Conservation (phyloP, 2,113 vertebrate genomes). For the Nycticebus coucang region DNA sequence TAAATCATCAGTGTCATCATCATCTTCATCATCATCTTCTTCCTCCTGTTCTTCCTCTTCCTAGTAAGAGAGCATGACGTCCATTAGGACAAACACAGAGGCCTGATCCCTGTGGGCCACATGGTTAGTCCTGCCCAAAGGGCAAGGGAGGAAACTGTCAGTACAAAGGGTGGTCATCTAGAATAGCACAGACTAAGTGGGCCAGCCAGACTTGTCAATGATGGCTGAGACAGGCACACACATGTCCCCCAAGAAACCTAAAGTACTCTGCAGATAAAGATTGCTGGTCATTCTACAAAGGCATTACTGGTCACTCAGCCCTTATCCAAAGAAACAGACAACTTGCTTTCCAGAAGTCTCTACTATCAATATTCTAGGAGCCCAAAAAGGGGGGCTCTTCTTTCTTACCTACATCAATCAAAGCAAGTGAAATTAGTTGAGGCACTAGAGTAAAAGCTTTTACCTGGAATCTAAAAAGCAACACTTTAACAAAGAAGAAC, state of each 20-base stretch:
- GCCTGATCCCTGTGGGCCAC: neutral
- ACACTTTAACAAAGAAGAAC: neutral
- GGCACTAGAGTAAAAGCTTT: neutral
- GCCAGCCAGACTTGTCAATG: neutral
- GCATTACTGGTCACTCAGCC: neutral
- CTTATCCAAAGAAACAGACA: neutral
- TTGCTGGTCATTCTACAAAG: neutral
- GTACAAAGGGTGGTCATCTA: neutral
- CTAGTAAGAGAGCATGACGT: constrained; percentile 74
- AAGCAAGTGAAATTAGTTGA: constrained; percentile 9
- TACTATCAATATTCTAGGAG: neutral
- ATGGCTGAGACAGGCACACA: neutral
- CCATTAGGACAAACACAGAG: constrained; percentile 42
- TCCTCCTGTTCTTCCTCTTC: constrained; percentile 96
- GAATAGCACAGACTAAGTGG: neutral
- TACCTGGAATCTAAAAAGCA: constrained; percentile 14
- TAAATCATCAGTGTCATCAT: constrained; percentile 94
- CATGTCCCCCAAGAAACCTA: neutral
- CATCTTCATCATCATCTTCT: constrained; percentile 94
- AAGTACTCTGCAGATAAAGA: neutral
- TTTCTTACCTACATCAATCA: constrained; percentile 21
- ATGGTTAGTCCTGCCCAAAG: neutral
- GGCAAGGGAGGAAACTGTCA: neutral
- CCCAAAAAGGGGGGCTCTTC: neutral
- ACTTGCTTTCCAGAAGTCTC: neutral